phyloP scores from a whole-genome alignment of 1,140 invertebrate genomes.

The Hypsibius dujardini region DNA sequence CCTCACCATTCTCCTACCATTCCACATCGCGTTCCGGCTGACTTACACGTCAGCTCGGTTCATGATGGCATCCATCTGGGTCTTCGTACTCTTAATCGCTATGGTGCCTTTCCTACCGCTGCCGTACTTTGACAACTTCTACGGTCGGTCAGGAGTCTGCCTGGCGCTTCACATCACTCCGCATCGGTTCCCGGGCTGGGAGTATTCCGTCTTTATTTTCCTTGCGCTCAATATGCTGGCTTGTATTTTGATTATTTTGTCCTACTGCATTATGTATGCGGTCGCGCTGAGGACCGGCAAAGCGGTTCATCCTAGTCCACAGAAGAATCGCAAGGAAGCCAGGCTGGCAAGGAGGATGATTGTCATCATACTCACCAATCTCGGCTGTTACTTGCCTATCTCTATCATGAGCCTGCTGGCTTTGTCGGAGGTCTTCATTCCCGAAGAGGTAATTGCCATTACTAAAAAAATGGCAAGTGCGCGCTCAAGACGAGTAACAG shows the following conservation, averaged over 20 bases:
- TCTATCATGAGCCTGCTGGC: slow-evolving; percentile 35
- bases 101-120: slow-evolving; percentile 35
- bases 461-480: no score
- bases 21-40: slow-evolving; percentile 27
- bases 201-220: slow-evolving; percentile 43
- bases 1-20: slow-evolving; percentile 40
- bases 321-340: slow-evolving; percentile 29
- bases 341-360: slow-evolving; percentile 34
- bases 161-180: slow-evolving; percentile 42
- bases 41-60: slow-evolving; percentile 34
- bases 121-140: slow-evolving; percentile 39
- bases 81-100: slow-evolving; percentile 34
- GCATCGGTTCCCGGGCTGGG: slow-evolving; percentile 40
- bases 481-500: no score
- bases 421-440: slow-evolving; percentile 30
- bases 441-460: slow-evolving; percentile 21
- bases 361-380: slow-evolving; percentile 35
- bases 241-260: slow-evolving; percentile 31
- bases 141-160: slow-evolving; percentile 43
- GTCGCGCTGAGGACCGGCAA: slow-evolving; percentile 30
- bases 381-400: slow-evolving; percentile 37
- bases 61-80: slow-evolving; percentile 37
- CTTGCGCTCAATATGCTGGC: slow-evolving; percentile 34
- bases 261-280: slow-evolving; percentile 34
- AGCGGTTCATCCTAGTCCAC: slow-evolving; percentile 27